phyloP scores from a whole-genome alignment of 1,140 invertebrate genomes.

The Drosophila sulfurigaster region DNA sequence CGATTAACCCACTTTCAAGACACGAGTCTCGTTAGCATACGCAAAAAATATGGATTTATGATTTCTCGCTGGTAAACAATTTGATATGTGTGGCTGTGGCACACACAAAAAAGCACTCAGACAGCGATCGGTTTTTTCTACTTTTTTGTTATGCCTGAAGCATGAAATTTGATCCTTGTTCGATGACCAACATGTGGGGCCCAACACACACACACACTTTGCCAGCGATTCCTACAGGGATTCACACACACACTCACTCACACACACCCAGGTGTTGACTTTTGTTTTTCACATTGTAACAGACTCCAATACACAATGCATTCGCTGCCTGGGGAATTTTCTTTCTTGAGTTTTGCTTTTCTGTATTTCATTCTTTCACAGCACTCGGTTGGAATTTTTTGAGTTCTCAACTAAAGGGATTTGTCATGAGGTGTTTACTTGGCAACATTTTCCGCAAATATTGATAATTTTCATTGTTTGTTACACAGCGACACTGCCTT shows the following conservation, averaged over 20 bases:
- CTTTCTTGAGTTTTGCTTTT: constrained; percentile 27
- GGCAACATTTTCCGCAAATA: constrained; percentile 58
- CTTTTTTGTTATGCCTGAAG: constrained; percentile 22
- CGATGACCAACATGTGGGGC: constrained; percentile 29
- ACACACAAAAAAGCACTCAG: constrained; percentile 43
- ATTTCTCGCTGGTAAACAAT: not conserved
- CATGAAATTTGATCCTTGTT: constrained; percentile 46
- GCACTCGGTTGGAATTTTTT: constrained; percentile 17
- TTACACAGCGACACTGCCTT: constrained; percentile 27
- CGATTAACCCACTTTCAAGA: constrained; percentile 24
- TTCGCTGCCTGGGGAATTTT: constrained; percentile 40
- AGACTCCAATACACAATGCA: constrained; percentile 20
- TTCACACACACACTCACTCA: not conserved
- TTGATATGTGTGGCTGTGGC: constrained; percentile 18
- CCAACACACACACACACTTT: constrained; percentile 24
- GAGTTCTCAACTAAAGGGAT: constrained; percentile 31
- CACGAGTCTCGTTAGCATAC: not conserved
- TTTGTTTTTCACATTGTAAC: constrained; percentile 16
- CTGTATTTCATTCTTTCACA: constrained; percentile 14
- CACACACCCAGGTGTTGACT: constrained; percentile 15
- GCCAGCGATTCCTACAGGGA: not conserved
- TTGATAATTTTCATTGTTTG: constrained; percentile 55
- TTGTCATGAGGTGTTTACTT: constrained; percentile 36
- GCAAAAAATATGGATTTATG: constrained; percentile 7
- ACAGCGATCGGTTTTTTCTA: constrained; percentile 27